Percentiles rank a stretch among this genome's conserved stretches.
Evolutionary conservation across 2,113 vertebrate genomes (phyloP).

Genomic region (Eira barbara): DNA sequence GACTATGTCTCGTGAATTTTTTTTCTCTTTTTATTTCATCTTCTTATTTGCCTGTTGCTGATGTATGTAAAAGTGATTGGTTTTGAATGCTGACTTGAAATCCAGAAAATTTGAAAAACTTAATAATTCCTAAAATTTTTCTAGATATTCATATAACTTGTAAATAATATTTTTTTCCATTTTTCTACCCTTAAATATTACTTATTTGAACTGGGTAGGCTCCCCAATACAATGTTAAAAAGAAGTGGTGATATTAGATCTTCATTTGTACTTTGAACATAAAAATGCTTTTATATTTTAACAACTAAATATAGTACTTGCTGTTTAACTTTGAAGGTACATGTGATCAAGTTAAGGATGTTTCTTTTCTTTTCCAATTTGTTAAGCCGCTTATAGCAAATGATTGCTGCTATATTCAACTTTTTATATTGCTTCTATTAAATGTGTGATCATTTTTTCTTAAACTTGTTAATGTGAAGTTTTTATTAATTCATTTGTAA

Average conservation of each 20-base stretch:
- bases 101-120: not conserved
- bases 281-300: not conserved
- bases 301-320: not conserved
- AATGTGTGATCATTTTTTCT: not conserved
- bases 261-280: not conserved
- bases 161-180: not conserved
- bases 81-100: not conserved
- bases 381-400: not conserved
- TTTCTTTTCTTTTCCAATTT: not conserved
- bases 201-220: not conserved
- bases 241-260: no score
- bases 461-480: not conserved
- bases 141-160: not conserved
- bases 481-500: not conserved
- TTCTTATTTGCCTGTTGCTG: not conserved
- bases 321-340: not conserved
- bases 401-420: not conserved
- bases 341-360: not conserved
- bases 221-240: not conserved
- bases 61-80: not conserved
- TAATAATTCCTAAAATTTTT: not conserved
- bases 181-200: not conserved
- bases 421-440: not conserved
- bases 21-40: not conserved
- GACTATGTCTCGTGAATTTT: not conserved